A percentile compares a stretch with the other conserved stretches of the same genome.
These are phyloP conservation scores for Horisme vitalbata DNA, from an alignment of 2,888 invertebrate genomes.

Conservation along the genomic window DNA sequence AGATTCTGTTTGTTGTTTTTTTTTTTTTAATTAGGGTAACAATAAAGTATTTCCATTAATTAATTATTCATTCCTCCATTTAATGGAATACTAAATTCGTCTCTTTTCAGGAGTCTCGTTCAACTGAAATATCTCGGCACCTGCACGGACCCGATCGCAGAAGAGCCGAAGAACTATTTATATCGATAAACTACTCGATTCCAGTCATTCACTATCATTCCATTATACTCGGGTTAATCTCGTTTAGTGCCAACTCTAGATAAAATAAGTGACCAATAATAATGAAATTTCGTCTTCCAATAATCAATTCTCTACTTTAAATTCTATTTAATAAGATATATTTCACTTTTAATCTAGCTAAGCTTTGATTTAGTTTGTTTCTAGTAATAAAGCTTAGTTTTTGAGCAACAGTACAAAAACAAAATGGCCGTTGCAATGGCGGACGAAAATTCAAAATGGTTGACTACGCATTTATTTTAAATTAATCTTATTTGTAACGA, in stretches of 20 bases:
- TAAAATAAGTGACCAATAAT: slow-evolving; percentile 46
- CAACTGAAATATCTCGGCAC: slow-evolving; percentile 91
- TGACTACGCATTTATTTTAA: slow-evolving; percentile 27
- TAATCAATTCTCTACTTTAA: slow-evolving; percentile 34
- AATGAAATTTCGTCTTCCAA: slow-evolving; percentile 49
- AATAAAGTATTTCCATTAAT: too few species aligned
- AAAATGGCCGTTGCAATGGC: slow-evolving; percentile 20
- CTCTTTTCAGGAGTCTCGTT: slow-evolving; percentile 85
- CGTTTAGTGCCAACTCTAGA: slow-evolving; percentile 65
- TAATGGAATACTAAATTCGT: too few species aligned
- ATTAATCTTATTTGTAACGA: slow-evolving; percentile 22
- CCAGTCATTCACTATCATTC: slow-evolving; percentile 55
- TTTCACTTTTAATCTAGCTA: slow-evolving; percentile 8
- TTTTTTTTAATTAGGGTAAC: too few species aligned
- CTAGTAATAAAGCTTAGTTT: slow-evolving; percentile 13
- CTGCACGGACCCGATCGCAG: slow-evolving; percentile 92
- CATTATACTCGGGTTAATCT: slow-evolving; percentile 46
- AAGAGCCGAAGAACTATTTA: slow-evolving; percentile 93
- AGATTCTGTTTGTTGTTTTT: too few species aligned
- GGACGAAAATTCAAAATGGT: slow-evolving; percentile 27
- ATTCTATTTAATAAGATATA: slow-evolving; percentile 11
- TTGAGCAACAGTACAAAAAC: slow-evolving; percentile 26
- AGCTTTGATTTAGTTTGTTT: slow-evolving; percentile 15
- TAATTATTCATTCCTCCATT: too few species aligned
- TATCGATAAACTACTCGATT: slow-evolving; percentile 78